Evolutionary conservation across 2,113 vertebrate species (phyloP).

Genomic region (Uria lomvia): DNA sequence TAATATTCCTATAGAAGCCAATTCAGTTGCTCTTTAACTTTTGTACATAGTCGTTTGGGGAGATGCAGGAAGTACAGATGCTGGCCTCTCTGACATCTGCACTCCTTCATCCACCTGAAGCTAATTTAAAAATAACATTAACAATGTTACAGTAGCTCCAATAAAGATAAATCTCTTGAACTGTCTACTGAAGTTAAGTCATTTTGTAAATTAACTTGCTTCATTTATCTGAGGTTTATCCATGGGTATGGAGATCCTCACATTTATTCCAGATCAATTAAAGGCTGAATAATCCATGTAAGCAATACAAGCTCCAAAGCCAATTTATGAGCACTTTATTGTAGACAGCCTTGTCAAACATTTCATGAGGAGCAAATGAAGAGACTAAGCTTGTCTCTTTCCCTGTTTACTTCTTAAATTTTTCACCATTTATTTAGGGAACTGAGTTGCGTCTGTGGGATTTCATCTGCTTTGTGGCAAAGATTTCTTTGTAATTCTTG

Average conservation of each 20-base stretch:
- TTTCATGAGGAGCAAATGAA: background rate
- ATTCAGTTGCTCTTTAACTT: background rate
- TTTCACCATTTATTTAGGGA: background rate
- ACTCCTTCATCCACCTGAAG: background rate
- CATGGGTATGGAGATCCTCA: background rate
- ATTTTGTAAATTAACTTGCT: background rate
- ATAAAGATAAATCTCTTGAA: background rate
- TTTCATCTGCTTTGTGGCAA: background rate
- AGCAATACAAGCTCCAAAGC: background rate
- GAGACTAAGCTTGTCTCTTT: background rate
- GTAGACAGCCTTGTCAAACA: background rate
- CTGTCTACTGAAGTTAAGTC: background rate
- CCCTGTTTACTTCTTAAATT: background rate
- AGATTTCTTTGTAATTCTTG: background rate
- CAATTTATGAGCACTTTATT: background rate
- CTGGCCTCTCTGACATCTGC: background rate
- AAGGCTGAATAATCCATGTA: background rate
- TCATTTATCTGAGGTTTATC: background rate
- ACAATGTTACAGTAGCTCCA: background rate
- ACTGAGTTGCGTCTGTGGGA: background rate
- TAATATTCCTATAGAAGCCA: background rate
- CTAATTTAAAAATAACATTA: background rate
- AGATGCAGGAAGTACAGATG: background rate
- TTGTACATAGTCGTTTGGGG: background rate
- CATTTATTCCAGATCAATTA: background rate